These are phyloP conservation scores for Enteromius afrohamiltoni DNA, from an alignment of 2,797 vertebrate species.

Conservation along the genomic window DNA sequence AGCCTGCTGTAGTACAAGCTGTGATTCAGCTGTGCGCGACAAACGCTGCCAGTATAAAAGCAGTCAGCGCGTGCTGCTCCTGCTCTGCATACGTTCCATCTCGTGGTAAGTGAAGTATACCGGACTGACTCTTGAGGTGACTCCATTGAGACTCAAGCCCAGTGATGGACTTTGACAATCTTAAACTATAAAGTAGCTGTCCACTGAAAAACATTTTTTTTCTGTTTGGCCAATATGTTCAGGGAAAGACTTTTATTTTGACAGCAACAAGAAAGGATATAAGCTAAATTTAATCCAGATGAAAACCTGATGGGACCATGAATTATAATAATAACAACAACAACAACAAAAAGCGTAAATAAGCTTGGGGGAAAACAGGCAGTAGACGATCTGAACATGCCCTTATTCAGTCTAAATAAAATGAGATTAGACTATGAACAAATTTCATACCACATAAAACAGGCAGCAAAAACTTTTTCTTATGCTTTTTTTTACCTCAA, in stretches of 20 bases:
- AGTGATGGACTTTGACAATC: neutral
- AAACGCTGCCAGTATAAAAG: no score
- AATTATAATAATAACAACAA: neutral
- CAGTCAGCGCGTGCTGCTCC: no score
- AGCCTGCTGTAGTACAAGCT: no score
- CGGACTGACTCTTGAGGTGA: no score
- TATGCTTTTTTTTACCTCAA: neutral
- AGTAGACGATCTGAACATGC: neutral
- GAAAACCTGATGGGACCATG: neutral
- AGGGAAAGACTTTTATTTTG: no score
- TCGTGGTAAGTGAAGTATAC: no score
- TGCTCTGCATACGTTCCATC: no score
- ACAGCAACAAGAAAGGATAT: no score
- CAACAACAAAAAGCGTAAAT: neutral
- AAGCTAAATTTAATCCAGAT: neutral
- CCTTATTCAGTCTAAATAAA: neutral
- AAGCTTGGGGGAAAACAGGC: neutral
- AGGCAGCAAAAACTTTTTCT: neutral
- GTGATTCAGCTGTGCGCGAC: no score
- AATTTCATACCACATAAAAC: neutral
- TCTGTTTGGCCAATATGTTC: no score
- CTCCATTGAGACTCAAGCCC: neutral
- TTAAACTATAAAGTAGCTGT: no score
- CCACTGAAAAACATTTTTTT: no score
- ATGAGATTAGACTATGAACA: neutral